These are phyloP conservation scores for Keiferia lycopersicella DNA, from an alignment of 2,888 invertebrate species.

Conservation along the genomic window DNA sequence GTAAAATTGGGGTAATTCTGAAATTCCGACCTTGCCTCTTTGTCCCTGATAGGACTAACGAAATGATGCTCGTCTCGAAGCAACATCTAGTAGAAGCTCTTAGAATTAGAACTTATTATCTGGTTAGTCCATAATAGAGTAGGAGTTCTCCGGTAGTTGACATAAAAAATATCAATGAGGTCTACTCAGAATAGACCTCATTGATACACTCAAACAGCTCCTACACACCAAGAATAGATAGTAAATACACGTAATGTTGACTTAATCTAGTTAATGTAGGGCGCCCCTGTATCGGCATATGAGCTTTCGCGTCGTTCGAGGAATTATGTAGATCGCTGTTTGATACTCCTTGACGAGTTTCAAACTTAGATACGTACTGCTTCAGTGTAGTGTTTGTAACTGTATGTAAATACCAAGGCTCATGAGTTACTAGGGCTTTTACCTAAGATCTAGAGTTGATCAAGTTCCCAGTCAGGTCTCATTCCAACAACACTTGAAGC, in stretches of 20 bases:
- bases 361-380: conserved; percentile 42
- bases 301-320: conserved; percentile 60
- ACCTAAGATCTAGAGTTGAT: too few species aligned
- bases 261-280: conserved; percentile 65
- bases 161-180: too few species aligned
- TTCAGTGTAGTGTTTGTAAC: conserved; percentile 23
- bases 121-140: too few species aligned
- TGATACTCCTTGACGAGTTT: conserved; percentile 61
- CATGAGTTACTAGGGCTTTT: neutral
- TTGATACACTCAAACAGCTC: too few species aligned
- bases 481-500: too few species aligned
- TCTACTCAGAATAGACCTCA: too few species aligned
- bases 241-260: conserved; percentile 68
- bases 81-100: too few species aligned
- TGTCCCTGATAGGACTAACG: too few species aligned
- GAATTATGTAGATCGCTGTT: conserved; percentile 68
- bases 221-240: conserved; percentile 44
- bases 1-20: conserved; percentile 38
- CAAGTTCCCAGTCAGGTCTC: too few species aligned
- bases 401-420: neutral
- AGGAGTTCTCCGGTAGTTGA: too few species aligned
- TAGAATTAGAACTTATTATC: too few species aligned
- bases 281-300: conserved; percentile 61
- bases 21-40: neutral
- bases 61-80: too few species aligned